Evolutionary conservation across 2,888 invertebrate species (phyloP), one percentile per base, ranked within the genome.

Genomic region (Macrosoma leucophasiata): DNA sequence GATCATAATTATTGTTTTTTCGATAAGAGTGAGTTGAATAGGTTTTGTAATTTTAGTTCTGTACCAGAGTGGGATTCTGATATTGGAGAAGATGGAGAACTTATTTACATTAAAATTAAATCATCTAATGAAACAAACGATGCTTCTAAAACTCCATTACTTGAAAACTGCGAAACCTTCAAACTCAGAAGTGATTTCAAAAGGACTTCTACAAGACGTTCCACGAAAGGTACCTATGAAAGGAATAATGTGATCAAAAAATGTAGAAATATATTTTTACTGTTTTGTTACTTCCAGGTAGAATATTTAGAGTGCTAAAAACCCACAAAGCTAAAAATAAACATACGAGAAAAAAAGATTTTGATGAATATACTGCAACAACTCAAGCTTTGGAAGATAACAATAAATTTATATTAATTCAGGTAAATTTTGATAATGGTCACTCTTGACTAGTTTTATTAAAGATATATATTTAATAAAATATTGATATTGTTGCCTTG

Each of bases 21-120:
- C 8, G 25, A 57, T n/a, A n/a, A n/a, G n/a, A n/a, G n/a, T n/a
- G n/a, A n/a, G n/a, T n/a, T n/a, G n/a, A n/a, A n/a, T n/a, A n/a
- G n/a, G n/a, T n/a, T n/a, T n/a, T n/a, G n/a, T n/a, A n/a, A n/a
- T n/a, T 62, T 12, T 31, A 90, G 89, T 60, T 89, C 89, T n/a
- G 85, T 88, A 15, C 87, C 88, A 13, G 90, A 90, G 64, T 90
- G 90, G 90, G 89, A 90, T 65, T 85, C 88, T 1, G 87, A 87
- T 56, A 75, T 90, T 2, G 85, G 84, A 29, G 86, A 87, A 43
- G 86, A 89, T 50, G 92, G 91, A 2, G 89, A 89, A 52, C 68
- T 92, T 4, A 84, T 90, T 29, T 92, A 87, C 55, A 86, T 90
- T 13, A 90, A 90, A 64, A 85, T 86, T 31, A 86, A 70, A 55